Conservation (phyloP, 2,797 vertebrate species). For the Petrocephalus schoutedeni region DNA sequence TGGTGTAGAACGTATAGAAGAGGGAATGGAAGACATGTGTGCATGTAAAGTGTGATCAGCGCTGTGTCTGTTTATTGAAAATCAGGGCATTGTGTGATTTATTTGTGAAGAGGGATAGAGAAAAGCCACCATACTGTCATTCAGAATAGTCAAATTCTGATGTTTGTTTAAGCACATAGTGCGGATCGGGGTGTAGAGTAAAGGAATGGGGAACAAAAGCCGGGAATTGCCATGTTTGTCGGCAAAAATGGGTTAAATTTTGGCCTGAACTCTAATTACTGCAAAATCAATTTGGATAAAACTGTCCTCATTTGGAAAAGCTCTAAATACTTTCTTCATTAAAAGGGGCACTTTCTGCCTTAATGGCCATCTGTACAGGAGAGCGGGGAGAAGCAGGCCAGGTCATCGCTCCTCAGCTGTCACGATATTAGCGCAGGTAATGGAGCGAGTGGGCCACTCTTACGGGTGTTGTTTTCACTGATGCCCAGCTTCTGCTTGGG, state of each 20-base stretch:
- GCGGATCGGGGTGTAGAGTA: not conserved
- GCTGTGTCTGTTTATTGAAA: not conserved
- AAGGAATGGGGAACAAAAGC: not conserved
- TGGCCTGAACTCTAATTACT: conserved; percentile 54
- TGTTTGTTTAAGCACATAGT: not conserved
- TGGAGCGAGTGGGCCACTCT: conserved; percentile 94
- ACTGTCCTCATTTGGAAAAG: conserved; percentile 85
- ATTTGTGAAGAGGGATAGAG: not conserved
- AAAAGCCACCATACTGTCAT: not conserved
- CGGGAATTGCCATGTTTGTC: not conserved
- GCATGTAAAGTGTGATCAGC: not conserved
- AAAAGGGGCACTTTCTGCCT: conserved; percentile 91
- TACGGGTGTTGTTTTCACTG: conserved; percentile 93
- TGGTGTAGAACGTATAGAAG: not conserved
- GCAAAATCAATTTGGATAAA: conserved; percentile 67
- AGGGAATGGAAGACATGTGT: not conserved
- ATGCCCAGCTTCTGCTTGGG: conserved; percentile 64
- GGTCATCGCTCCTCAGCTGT: conserved; percentile 99
- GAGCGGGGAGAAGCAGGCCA: conserved; percentile 90
- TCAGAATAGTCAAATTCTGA: not conserved
- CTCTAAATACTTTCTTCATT: conserved; percentile 90
- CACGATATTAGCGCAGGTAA: conserved; percentile 99
- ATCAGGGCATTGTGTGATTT: not conserved
- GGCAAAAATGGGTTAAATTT: conserved; percentile 40
- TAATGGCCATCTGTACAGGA: conserved; percentile 99